Conservation (phyloP, 2,888 invertebrate genomes). For the Ormyrus pomaceus region DNA sequence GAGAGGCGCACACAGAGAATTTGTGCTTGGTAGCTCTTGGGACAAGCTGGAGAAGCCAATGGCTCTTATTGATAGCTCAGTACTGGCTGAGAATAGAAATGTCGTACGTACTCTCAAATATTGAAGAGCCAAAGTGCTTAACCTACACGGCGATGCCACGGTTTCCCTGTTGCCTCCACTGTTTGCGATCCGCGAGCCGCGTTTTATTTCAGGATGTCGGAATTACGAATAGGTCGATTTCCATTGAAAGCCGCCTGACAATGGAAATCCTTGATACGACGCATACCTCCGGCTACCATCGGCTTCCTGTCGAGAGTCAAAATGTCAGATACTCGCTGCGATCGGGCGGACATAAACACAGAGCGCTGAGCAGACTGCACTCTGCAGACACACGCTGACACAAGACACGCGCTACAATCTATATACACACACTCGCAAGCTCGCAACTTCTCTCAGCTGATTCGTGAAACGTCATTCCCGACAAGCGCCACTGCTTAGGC, state of each 20-base stretch:
- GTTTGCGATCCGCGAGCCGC: not conserved
- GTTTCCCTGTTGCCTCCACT: not conserved
- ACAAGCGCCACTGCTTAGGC: not conserved
- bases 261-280: conserved; percentile 17
- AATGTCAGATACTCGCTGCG: not conserved
- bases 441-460: conserved; percentile 16
- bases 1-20: not conserved
- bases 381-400: too few relatives aligned
- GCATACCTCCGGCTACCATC: conserved; percentile 13
- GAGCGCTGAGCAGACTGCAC: too few relatives aligned
- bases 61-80: conserved; percentile 10
- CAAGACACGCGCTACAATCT: too few relatives aligned
- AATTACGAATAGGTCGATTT: conserved; percentile 7
- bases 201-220: conserved; percentile 36
- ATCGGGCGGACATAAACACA: not conserved
- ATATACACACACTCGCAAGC: not conserved
- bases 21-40: not conserved
- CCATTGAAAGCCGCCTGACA: not conserved
- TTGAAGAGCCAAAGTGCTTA: conserved; percentile 39
- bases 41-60: not conserved
- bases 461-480: not conserved
- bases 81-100: conserved; percentile 24
- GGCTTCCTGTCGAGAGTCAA: not conserved
- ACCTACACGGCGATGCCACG: conserved; percentile 30
- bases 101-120: conserved; percentile 33